Percentiles rank a stretch among this genome's conserved stretches.
Conservation (phyloP, 2,888 invertebrate species). For the Phortica okadai region DNA sequence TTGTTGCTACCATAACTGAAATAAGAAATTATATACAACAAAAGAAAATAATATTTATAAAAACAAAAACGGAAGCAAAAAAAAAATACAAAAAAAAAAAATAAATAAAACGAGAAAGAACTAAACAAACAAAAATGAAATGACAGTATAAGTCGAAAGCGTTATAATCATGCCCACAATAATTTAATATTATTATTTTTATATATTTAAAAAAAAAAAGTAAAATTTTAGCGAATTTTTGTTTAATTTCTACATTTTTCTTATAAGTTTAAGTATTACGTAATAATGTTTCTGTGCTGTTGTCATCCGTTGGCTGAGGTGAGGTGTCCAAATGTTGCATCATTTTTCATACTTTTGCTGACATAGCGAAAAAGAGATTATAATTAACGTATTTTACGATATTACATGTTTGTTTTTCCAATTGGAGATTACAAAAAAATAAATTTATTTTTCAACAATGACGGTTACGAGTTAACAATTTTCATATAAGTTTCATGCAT, state of each 20-base stretch:
- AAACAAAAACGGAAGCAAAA: conserved; percentile 38
- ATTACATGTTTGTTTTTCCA: no score
- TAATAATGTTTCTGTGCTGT: not conserved
- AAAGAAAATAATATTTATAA: conserved; percentile 46
- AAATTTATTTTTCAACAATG: no score
- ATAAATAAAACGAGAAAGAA: no score
- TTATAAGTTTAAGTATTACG: not conserved
- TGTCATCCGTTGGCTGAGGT: not conserved
- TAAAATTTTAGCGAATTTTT: conserved; percentile 15
- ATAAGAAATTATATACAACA: conserved; percentile 51
- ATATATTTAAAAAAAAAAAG: conserved; percentile 26
- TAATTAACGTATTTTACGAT: no score
- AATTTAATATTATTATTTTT: conserved; percentile 9
- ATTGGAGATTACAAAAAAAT: no score
- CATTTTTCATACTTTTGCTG: no score
- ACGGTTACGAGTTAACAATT: no score
- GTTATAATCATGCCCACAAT: conserved; percentile 10
- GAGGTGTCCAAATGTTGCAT: no score
- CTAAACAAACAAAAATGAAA: conserved; percentile 35
- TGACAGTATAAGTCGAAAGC: conserved; percentile 39
- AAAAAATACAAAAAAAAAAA: conserved; percentile 46
- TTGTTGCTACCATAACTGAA: conserved; percentile 72
- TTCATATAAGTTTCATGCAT: no score
- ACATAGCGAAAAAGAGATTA: no score
- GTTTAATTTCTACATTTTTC: not conserved